Percentiles rank a stretch among this genome's conserved stretches.
Evolutionary conservation across 2,888 invertebrate genomes (phyloP).

Genomic region (Archips crataeganus): DNA sequence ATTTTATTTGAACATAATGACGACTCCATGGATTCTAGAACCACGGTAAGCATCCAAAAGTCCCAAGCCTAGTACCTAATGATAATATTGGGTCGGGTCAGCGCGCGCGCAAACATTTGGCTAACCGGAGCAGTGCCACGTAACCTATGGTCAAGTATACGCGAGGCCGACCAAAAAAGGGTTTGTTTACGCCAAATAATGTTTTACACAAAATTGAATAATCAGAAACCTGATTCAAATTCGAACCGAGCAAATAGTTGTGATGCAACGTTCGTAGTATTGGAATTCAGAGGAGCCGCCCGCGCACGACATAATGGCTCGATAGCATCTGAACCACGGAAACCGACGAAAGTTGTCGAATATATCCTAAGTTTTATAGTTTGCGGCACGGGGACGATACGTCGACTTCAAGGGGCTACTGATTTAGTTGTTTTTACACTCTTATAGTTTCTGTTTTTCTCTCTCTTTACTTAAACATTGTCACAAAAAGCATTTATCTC

Average conservation of each 20-base stretch:
- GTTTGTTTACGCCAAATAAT: slow-evolving; percentile 16
- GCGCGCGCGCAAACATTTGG: background rate
- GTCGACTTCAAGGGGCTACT: background rate
- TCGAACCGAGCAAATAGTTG: slow-evolving; percentile 53
- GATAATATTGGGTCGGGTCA: background rate
- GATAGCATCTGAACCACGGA: slow-evolving; percentile 73
- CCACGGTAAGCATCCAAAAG: no score
- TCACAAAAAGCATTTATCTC: no score
- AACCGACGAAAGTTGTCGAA: slow-evolving; percentile 60
- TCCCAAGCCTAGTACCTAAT: no score
- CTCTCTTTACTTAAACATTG: no score
- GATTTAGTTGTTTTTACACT: no score
- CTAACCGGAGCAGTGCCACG: background rate
- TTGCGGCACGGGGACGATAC: background rate
- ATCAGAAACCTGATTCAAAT: slow-evolving; percentile 57
- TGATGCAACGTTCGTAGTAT: slow-evolving; percentile 62
- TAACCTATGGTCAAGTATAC: background rate
- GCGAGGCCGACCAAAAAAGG: slow-evolving; percentile 17
- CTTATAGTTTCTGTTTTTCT: no score
- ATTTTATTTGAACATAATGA: no score
- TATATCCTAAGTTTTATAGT: slow-evolving; percentile 33
- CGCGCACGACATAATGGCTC: slow-evolving; percentile 52
- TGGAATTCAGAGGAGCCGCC: slow-evolving; percentile 56
- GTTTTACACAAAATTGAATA: slow-evolving; percentile 48
- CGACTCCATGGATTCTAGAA: no score